Evolutionary conservation across 53 echinoderm and acorn worm genomes (phyloP), one percentile per base, ranked within the genome.

Genomic region (Holothuria leucospilota): DNA sequence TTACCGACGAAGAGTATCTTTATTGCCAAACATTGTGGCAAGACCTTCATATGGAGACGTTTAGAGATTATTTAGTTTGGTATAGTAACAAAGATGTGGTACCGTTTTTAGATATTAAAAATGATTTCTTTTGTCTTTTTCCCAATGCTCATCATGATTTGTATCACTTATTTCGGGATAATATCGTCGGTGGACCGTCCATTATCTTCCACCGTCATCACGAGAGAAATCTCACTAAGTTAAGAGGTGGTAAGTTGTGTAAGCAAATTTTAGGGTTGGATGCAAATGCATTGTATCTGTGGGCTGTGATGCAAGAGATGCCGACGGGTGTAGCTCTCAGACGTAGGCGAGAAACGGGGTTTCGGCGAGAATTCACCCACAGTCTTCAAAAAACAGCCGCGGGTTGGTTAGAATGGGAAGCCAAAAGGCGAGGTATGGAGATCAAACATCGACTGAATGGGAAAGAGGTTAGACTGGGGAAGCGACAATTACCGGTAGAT

Each of bases 61-160:
- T 91, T 62, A 13, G 28, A 0, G 87, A 87, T 41, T 91, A 82
- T 77, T 53, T 91, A 0, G 20, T 53, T 2, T 91, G 91, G 91
- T 87, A 91, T 46, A 91, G 87, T 42, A 88, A 91, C 58, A 60
- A 81, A 24, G 91, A 91, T 77, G 91, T 91, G 8, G 88, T 67
- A 5, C 91, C 91, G 0, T 91, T 91, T 42, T 9, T 91, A 13
- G 78, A 84, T 40, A 4, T 40, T 7, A 40, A 84, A 73, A 2
- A 20, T 89, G 16, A 77, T 56, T 40, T 40, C 40, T 89, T 15
- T 23, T 71, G 0, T 84, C 84, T 63, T 62, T 89, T 12, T 74
- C 40, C 40, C 7, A 40, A 40, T 40, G 7, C 40, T 40, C 40
- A 40, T 5, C 40, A 40, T 7, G 40, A 40, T 40, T 7, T 40